phyloP scores from a whole-genome alignment of 2,113 vertebrate genomes.

The Petaurus breviceps region DNA sequence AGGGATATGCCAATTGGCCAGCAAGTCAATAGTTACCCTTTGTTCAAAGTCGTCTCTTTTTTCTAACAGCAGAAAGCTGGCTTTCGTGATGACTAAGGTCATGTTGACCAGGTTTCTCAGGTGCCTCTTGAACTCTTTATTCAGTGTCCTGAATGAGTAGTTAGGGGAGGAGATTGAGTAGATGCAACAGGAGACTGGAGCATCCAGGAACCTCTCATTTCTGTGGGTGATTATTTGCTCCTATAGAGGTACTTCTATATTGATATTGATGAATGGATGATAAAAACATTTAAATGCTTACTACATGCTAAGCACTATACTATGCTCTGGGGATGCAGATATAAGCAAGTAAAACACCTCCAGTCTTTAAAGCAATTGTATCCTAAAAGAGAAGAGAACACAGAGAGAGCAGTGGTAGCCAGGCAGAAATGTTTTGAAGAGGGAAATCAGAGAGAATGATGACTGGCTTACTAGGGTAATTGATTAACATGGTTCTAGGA shows the following conservation, averaged over 20 bases:
- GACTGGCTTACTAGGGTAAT: not conserved
- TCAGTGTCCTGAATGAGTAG: not conserved
- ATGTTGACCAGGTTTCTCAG: no score
- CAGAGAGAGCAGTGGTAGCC: not conserved
- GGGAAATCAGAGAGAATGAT: not conserved
- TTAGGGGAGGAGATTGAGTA: not conserved
- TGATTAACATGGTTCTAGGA: not conserved
- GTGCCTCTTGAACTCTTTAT: no score
- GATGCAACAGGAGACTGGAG: no score
- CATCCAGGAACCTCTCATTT: not conserved
- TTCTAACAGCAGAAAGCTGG: not conserved
- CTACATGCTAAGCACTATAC: no score
- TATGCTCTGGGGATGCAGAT: not conserved
- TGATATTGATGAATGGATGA: not conserved
- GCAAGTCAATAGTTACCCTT: not conserved
- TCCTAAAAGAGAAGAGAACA: not conserved
- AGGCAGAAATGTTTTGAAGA: not conserved
- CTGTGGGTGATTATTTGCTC: not conserved
- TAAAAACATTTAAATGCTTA: not conserved
- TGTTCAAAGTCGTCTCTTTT: not conserved
- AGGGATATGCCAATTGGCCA: not conserved
- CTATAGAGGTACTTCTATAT: not conserved
- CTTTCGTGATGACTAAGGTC: not conserved
- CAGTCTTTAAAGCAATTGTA: not conserved
- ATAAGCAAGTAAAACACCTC: not conserved